phyloP scores from a whole-genome alignment of 2,888 invertebrate genomes.

The Epinotia bilunana region DNA sequence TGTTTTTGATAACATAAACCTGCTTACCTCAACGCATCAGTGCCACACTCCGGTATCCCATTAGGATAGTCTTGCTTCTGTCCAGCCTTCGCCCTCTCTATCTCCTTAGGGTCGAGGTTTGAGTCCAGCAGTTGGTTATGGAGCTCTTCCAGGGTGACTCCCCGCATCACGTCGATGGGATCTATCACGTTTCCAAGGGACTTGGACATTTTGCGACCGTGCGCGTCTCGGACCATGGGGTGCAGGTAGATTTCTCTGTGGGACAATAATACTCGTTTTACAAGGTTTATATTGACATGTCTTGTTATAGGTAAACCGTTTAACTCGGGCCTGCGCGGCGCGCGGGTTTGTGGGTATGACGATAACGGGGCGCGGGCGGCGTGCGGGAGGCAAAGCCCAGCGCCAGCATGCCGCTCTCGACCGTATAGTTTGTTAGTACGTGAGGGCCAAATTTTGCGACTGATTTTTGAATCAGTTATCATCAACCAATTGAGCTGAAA shows the following conservation, averaged over 20 bases:
- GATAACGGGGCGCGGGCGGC: no score
- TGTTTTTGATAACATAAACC: no score
- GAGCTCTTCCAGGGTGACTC: slow-evolving; percentile 91
- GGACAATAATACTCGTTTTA: slow-evolving; percentile 34
- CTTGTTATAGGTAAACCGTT: no score
- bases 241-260: slow-evolving; percentile 94
- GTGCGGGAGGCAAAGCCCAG: no score
- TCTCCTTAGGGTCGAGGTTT: slow-evolving; percentile 94
- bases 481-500: no score
- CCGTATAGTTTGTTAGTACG: no score
- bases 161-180: slow-evolving; percentile 97
- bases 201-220: slow-evolving; percentile 99
- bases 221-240: slow-evolving; percentile 98
- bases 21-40: slow-evolving; percentile 94
- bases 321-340: no score
- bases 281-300: no score
- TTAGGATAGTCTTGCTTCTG: slow-evolving; percentile 92
- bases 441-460: no score
- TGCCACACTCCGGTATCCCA: slow-evolving; percentile 99
- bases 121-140: slow-evolving; percentile 89
- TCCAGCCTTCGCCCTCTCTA: slow-evolving; percentile 89
- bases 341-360: no score
- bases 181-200: slow-evolving; percentile 99
- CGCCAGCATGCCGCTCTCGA: no score
- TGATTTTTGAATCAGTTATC: no score